Evolutionary conservation across 2,797 vertebrate genomes (phyloP), one percentile per base, ranked within the genome.

Genomic region (Hyperoplus immaculatus): DNA sequence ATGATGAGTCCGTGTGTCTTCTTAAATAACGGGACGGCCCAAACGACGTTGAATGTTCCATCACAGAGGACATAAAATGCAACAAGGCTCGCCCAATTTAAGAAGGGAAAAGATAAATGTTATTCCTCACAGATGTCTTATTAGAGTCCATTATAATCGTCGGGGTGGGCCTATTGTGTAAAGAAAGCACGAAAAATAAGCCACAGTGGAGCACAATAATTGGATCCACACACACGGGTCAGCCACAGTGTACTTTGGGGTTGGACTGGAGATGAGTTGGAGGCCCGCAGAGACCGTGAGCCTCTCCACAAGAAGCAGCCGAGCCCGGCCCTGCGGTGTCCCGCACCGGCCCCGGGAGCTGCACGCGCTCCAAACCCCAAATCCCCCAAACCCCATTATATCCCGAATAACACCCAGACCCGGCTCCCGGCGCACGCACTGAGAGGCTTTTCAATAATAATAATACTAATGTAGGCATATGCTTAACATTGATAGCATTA

Each of bases 301-400:
- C 71, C 46, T 80, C 46, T 64, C 74, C 81, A 63, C 83, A 59
- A 50, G 65, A 53, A 58, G 75, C 81, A 61, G 78, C 77, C 70
- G 59, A 43, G 60, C 63, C 47, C 56, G 81, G 78, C 1, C 61
- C 68, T 89, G 89, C 41, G 88, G 89, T 89, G 79, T 91, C 88
- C 88, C 86, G 71, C 87, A 81, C 76, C 47, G 77, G 61, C 50
- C 71, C 46, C 29, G 14, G 16, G 59, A 81, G 9, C 75, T 56
- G 49, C 77, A 6, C 13, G 38, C 53, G n/a, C n/a, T 47, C 64
- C 72, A 55, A 55, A 61, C 76, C 77, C 56, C 16, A 69, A 80
- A 29, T 29, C 65, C 75, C 15, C 76, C 70, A 78, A 45, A 45
- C 38, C 49, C 49, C 55, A n/a, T 21, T 43, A 41, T 46, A 29